Conservation (phyloP, 2,113 vertebrate species). For the Pygoscelis adeliae region DNA sequence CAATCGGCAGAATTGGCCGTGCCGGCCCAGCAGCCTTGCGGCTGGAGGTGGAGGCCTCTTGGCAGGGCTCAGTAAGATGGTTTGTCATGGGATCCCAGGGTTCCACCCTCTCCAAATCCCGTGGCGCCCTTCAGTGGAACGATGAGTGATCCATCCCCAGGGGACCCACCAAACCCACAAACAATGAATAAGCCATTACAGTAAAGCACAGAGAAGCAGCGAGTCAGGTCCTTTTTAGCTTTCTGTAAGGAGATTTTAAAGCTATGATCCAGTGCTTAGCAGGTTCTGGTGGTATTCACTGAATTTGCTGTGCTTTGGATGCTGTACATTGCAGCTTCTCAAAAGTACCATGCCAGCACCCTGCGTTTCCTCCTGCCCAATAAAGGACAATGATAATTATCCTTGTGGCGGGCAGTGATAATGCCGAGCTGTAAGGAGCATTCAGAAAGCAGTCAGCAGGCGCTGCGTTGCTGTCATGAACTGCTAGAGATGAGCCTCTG, state of each 20-base stretch:
- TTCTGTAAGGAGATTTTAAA: not conserved
- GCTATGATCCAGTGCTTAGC: not conserved
- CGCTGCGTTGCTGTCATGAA: not conserved
- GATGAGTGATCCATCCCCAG: not conserved
- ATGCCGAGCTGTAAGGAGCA: not conserved
- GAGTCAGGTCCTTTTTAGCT: not conserved
- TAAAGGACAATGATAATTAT: not conserved
- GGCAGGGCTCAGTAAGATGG: not conserved
- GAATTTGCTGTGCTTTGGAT: not conserved
- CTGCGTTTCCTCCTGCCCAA: not conserved
- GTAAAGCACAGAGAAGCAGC: not conserved
- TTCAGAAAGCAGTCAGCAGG: not conserved
- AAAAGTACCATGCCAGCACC: accelerated
- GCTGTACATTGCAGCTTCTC: not conserved
- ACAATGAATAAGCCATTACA: not conserved
- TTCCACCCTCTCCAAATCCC: not conserved
- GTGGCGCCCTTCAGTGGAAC: not conserved
- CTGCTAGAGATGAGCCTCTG: not conserved
- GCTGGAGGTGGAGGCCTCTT: not conserved
- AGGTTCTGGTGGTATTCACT: not conserved
- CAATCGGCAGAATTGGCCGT: accelerated
- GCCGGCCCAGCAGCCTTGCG: not conserved
- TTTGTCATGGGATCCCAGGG: not conserved
- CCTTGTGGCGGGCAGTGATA: not conserved
- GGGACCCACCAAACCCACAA: not conserved